Evolutionary conservation across 2,888 invertebrate species (phyloP), one percentile per base, ranked within the genome.

Genomic region (Campopleginae sp.): DNA sequence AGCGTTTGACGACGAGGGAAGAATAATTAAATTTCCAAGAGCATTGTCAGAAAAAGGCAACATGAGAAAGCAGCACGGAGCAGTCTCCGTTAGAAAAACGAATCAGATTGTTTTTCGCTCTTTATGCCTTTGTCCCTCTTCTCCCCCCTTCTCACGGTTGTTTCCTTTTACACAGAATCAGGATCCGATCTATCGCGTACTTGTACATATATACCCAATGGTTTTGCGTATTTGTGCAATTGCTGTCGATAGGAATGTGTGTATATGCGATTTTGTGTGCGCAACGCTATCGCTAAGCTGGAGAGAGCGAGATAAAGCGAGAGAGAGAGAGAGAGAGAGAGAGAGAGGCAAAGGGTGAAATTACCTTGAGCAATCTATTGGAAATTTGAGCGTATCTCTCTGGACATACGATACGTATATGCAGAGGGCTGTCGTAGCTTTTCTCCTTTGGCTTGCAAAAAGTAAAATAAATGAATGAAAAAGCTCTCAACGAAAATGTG

Each of bases 281-380:
- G 75, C 46, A 68, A 78, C 80, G 58, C 78, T 66, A 82, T 74
- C 85, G 85, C 66, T 79, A 70, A 76, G 66, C 76, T 48, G 54
- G 68, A 72, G 58, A 74, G 68, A 23, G 72, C 83, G 66, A 54
- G 54, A 80, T 27, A 75, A 44, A 33, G 74, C 61, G 48, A 12
- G 68, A 10, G 74, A 51, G 68, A 66, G 65, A 66, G 71, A 44
- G 71, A 85, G 61, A 54, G 63, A 68, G 51, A 77, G 80, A 51
- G 44, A 72, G 19, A 74, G 65, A 51, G 31, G 23, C 48, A 83
- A 51, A 66, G 63, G 58, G 46, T 75, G 61, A 85, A 46, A 85
- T 71, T 75, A 70, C 79, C 71, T 81, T 80, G 85, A 86, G 80
- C 85, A 84, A 87, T 87, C 86, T 82, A 87, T 86, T 70, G 75